Conservation (phyloP, 2,797 vertebrate genomes). For the Chelon auratus region DNA sequence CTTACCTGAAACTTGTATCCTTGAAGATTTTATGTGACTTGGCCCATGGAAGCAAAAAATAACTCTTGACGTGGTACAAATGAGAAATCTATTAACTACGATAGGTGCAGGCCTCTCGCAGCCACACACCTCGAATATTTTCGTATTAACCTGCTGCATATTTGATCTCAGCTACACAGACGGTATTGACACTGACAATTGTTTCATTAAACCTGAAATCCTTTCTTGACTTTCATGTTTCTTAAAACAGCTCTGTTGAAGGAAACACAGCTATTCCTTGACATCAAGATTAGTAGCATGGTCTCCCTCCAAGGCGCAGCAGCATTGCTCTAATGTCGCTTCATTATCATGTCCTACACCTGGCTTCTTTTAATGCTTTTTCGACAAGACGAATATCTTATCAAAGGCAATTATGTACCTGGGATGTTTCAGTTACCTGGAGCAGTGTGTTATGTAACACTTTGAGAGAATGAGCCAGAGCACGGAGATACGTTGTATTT, state of each 20-base stretch:
- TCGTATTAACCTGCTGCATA: conserved; percentile 12
- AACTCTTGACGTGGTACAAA: neutral
- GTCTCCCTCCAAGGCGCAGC: conserved; percentile 42
- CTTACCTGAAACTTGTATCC: neutral
- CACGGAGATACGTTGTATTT: conserved; percentile 29
- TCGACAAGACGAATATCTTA: conserved; percentile 46
- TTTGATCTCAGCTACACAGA: conserved; percentile 7
- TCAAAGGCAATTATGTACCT: conserved; percentile 57
- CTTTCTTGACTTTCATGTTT: conserved; percentile 20
- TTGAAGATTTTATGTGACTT: neutral
- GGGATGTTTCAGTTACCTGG: conserved; percentile 26
- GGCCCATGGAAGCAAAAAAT: neutral
- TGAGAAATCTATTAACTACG: neutral
- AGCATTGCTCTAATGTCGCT: conserved; percentile 52
- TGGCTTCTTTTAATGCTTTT: conserved; percentile 54
- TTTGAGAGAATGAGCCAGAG: conserved; percentile 11
- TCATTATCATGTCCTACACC: conserved; percentile 68
- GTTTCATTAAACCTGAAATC: conserved; percentile 14
- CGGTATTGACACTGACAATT: neutral
- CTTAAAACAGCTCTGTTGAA: conserved; percentile 4
- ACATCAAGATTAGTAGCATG: conserved; percentile 56
- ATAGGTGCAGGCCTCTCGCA: neutral
- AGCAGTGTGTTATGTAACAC: conserved; percentile 39
- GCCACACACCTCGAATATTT: conserved; percentile 11
- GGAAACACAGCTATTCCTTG: conserved; percentile 21